phyloP scores from a whole-genome alignment of 2,888 invertebrate genomes.

The Drosophila stalkeri region DNA sequence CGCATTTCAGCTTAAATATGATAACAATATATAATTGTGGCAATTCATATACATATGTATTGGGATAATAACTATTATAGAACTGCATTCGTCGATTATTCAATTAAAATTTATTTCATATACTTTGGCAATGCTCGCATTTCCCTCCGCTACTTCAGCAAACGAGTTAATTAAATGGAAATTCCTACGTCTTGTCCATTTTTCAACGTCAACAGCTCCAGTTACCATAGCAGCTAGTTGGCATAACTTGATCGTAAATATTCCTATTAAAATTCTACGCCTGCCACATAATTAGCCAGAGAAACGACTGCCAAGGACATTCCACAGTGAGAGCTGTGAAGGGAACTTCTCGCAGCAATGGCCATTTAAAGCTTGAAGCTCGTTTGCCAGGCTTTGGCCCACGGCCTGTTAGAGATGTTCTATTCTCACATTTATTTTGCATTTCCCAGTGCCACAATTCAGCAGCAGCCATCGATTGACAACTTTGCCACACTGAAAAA shows the following conservation, averaged over 20 bases:
- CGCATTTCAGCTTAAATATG: neutral
- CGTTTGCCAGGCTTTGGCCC: constrained; percentile 8
- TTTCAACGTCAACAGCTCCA: constrained; percentile 43
- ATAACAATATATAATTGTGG: neutral
- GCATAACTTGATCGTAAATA: constrained; percentile 45
- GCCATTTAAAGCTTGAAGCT: constrained; percentile 25
- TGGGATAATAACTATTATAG: neutral
- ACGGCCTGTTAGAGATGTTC: constrained; percentile 8
- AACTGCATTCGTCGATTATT: neutral
- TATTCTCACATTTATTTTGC: neutral
- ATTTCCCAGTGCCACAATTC: constrained; percentile 17
- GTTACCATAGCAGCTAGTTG: constrained; percentile 35
- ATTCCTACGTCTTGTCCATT: constrained; percentile 32
- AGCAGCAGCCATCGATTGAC: constrained; percentile 16
- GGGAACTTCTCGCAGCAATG: neutral
- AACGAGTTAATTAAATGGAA: constrained; percentile 33
- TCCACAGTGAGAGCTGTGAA: too few species aligned
- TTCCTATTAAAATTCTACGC: constrained; percentile 51
- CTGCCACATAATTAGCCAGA: constrained; percentile 50
- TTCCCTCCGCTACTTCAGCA: neutral
- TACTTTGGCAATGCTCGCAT: constrained; percentile 4
- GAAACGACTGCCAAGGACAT: constrained; percentile 15
- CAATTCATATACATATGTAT: neutral
- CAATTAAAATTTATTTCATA: neutral
- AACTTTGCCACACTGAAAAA: constrained; percentile 19